Evolutionary conservation across 1,140 invertebrate species (phyloP), one percentile per base, ranked within the genome.

Genomic region (Dinoponera quadriceps): DNA sequence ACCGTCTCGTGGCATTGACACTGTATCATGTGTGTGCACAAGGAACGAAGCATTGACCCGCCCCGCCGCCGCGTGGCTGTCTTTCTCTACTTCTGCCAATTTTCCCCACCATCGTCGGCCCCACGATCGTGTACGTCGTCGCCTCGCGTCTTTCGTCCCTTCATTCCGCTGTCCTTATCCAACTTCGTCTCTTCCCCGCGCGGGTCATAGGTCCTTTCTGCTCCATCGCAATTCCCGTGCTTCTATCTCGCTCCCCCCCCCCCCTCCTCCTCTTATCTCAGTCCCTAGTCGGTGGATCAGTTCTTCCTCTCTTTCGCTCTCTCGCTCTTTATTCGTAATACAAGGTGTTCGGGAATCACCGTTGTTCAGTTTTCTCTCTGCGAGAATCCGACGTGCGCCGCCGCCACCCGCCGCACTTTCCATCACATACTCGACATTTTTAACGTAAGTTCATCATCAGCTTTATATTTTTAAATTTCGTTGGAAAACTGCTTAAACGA

Each of bases 141-240:
- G 38, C 38, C 38, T 44, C 38, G 66, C 68, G 55, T 77, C 72
- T 66, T 77, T 83, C 81, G 81, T 68, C 75, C 75, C 73, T 73
- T 77, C 82, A 29, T 63, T 63, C 72, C 60, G 49, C 68, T 57
- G 63, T 66, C 20, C 65, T 83, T 86, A 77, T 82, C 68, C 63
- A 48, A 18, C n/a, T 38, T 51, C 51, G 44, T 54, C 18, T 69
- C 22, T 57, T 14, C 33, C 55, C 38, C 38, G 38, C 55, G 14
- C 9, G 48, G 25, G 49, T 54, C 29, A 38, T 33, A 72, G 48
- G 38, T 74, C 66, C 25, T 66, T 60, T 57, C 27, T 49, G 16
- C 63, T 71, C 75, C 51, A 25, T 38, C 49, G 33, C 54, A 25
- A 60, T 38, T 27, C 63, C 33, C 74, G 65, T 87, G 73, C 69